Conservation (phyloP, 2,113 vertebrate species). For the Cettia cetti region DNA sequence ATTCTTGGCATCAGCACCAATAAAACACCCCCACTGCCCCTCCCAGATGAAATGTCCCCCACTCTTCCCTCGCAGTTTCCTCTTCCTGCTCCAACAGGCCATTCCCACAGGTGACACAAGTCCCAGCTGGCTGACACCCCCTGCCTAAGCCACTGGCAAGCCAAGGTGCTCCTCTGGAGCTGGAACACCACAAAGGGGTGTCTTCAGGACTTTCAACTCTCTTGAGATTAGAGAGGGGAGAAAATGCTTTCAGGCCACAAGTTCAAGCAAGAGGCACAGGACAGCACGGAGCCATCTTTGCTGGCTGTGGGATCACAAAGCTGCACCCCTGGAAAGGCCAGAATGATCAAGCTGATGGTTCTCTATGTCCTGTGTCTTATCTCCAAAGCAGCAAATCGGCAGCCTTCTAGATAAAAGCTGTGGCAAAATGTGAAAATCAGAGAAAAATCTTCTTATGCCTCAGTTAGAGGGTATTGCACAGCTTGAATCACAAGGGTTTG, state of each 20-base stretch:
- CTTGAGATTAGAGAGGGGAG: rapidly evolving
- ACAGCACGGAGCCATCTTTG: background rate
- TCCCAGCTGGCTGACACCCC: background rate
- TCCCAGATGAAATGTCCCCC: background rate
- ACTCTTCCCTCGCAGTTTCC: background rate
- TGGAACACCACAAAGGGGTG: background rate
- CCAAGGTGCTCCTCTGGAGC: background rate
- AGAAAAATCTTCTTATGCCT: background rate
- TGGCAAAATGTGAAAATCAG: background rate
- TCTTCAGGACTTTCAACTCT: background rate
- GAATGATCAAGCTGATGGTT: background rate
- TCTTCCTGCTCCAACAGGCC: no score
- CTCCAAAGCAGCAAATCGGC: background rate
- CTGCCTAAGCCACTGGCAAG: background rate
- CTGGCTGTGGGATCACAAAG: background rate
- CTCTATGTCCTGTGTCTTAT: background rate
- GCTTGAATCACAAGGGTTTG: background rate
- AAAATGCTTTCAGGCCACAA: background rate
- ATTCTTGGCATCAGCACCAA: background rate
- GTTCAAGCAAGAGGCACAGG: background rate
- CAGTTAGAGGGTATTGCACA: background rate
- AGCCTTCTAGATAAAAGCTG: background rate
- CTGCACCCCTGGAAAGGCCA: background rate
- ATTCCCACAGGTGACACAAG: background rate
- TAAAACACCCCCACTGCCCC: background rate